Conservation (phyloP, 2,113 vertebrate species). For the Gallinago undulata region DNA sequence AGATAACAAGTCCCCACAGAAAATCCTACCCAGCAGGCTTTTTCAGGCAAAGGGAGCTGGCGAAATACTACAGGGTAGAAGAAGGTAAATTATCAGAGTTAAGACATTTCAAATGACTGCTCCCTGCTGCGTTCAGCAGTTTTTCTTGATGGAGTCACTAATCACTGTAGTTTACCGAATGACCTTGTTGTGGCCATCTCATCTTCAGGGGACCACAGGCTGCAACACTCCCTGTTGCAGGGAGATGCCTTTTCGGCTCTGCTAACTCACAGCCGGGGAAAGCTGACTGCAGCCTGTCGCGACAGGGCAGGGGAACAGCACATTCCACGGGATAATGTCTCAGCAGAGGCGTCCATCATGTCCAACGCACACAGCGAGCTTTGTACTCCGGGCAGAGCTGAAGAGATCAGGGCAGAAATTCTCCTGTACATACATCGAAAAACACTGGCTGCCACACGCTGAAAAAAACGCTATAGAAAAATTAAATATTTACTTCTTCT, state of each 20-base stretch:
- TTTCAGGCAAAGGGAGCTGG: neutral
- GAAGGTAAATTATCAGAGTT: conserved; percentile 51
- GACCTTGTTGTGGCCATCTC: conserved; percentile 54
- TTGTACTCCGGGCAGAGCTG: neutral
- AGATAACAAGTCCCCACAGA: neutral
- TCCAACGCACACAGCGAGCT: neutral
- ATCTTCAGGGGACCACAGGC: conserved; percentile 15
- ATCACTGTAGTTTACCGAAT: conserved; percentile 48
- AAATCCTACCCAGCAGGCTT: neutral
- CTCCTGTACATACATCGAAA: neutral
- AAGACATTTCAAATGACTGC: conserved; percentile 53
- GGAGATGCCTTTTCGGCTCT: neutral
- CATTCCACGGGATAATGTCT: neutral
- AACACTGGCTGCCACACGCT: conserved; percentile 22
- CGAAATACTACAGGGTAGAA: neutral
- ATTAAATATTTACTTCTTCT: conserved; percentile 79
- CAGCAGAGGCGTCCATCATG: neutral
- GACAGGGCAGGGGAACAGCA: neutral
- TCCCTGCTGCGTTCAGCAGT: conserved; percentile 60
- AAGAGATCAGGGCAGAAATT: neutral
- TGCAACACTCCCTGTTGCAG: neutral
- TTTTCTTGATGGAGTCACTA: conserved; percentile 57
- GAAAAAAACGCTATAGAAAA: conserved; percentile 56
- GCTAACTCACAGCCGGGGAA: neutral
- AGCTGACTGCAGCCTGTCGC: neutral